Conservation (phyloP, 2,113 vertebrate species). For the Cricetomys ansorgei region DNA sequence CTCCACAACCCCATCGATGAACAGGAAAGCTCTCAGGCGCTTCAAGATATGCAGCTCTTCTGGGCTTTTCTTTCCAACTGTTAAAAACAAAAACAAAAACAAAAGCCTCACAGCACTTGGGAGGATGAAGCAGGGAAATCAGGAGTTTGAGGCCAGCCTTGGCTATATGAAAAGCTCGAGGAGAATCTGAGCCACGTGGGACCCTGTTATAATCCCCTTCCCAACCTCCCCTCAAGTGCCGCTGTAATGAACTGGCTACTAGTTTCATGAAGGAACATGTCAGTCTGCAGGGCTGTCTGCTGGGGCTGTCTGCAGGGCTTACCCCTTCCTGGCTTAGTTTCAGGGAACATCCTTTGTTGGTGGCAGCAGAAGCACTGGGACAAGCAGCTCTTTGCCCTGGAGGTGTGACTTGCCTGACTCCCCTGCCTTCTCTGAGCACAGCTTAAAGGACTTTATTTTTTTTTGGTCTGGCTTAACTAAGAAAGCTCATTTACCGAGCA, state of each 20-base stretch:
- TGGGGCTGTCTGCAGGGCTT: neutral
- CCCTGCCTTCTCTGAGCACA: neutral
- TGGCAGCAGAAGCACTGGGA: neutral
- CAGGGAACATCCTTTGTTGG: neutral
- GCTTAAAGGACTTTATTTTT: neutral
- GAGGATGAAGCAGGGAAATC: neutral
- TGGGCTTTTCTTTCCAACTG: neutral
- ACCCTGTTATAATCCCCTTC: neutral
- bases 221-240: neutral
- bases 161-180: neutral
- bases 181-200: neutral
- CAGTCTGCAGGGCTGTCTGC: neutral
- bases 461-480: neutral
- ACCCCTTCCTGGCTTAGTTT: neutral
- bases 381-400: neutral
- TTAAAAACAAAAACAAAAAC: neutral
- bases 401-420: rapidly evolving
- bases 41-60: neutral
- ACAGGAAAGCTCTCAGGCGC: neutral
- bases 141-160: neutral
- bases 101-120: neutral
- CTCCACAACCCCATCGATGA: neutral
- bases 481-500: neutral
- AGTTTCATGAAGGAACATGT: neutral
- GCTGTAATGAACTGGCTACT: neutral